These are phyloP conservation scores for Malthinus flaveolus DNA, from an alignment of 2,888 invertebrate genomes.

Conservation along the genomic window DNA sequence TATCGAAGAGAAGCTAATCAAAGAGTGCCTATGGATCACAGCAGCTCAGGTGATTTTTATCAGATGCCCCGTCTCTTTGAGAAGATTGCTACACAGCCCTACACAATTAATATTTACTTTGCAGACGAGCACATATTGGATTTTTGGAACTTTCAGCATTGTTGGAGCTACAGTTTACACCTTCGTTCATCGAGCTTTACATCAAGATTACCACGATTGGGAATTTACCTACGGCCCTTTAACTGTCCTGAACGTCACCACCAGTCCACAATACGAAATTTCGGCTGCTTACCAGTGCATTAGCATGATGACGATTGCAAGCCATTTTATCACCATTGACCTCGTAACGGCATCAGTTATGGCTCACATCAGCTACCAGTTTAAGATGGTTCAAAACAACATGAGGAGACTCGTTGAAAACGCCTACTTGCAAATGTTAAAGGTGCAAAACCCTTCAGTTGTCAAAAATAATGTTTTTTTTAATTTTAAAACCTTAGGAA, in stretches of 20 bases:
- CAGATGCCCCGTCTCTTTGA: too few relatives aligned
- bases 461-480: background rate
- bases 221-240: conserved; percentile 15
- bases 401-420: conserved; percentile 13
- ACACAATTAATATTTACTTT: background rate
- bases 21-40: background rate
- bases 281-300: conserved; percentile 11
- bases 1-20: background rate
- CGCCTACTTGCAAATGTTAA: conserved; percentile 8
- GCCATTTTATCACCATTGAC: conserved; percentile 8
- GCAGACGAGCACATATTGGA: conserved; percentile 1
- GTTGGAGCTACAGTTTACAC: background rate
- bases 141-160: background rate
- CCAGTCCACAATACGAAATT: conserved; percentile 20
- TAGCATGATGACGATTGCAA: conserved; percentile 8
- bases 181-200: background rate
- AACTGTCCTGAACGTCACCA: conserved; percentile 12
- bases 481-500: too few relatives aligned
- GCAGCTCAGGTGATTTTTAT: conserved; percentile 6
- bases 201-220: conserved; percentile 17
- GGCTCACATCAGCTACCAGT: conserved; percentile 16
- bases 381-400: conserved; percentile 18
- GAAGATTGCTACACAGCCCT: background rate
- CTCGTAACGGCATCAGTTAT: conserved; percentile 15
- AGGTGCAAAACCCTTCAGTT: background rate